Base-by-base conservation (phyloP, 2,888 invertebrate species). In the Spodoptera exigua region DNA sequence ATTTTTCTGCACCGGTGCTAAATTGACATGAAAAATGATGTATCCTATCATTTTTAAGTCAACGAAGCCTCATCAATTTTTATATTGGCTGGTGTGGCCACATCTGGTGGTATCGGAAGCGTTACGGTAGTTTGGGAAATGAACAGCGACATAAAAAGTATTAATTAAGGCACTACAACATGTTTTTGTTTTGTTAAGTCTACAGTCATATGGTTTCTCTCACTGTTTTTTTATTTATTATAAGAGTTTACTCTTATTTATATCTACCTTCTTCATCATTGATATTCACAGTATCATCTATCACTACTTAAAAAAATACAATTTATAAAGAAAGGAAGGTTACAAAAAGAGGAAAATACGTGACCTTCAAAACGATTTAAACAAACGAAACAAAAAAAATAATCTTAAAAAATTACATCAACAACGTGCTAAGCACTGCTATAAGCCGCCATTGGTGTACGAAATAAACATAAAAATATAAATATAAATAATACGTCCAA, bases 1-100 rank as follows among this genome's bases (percentile, higher is more conserved):
- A 43, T 56, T 51, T 66, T 51, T 51, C 57, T 43, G 14, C 35
- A n/a, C 13, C 9, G 27, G 10, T 12, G 37, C 35, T 51, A 43
- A 66, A 70, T 70, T 66, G 66, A 63, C 64, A 21, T 66, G 70
- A 70, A 57, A 63, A 70, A 63, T 66, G 56, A 57, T 51, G 70
- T 41, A 46, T 27, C 27, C 63, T 47, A 51, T 43, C 64, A 43
- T 39, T 57, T 66, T 63, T 57, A 44, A 9, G 35, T 10, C 49
- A 13, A 37, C 17, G 48, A 51, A 63, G 39, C 36, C 35, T 41
- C 45, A 66, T 63, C 48, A 41, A 37, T 37, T 56, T 69, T 63
- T 51, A 39, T 13, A 45, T 32, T 7, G 21, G 32, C 7, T 47
- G n/a, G 11, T 35, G 39, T 46, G n/a, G 52, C 18, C 69, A 14